Base-by-base conservation (phyloP, 2,797 vertebrate species). In the Aplochiton taeniatus region DNA sequence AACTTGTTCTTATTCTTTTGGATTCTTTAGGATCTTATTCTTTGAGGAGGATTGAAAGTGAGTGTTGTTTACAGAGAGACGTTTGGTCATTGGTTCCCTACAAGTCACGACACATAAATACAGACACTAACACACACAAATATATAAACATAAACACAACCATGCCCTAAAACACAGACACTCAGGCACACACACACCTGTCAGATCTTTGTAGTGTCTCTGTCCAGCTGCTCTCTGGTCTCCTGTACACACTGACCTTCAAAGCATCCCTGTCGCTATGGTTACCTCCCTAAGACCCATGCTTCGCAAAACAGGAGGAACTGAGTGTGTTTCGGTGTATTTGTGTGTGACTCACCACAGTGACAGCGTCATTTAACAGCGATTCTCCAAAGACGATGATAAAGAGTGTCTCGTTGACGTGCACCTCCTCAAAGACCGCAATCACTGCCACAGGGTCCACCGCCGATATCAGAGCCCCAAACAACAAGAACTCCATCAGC, bases 341-440 rank as follows among this genome's bases (percentile, higher is more conserved):
- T 42, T 56, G 56, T 55, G 14, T 19, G 7, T 48, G 53, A 90
- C 94, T 95, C 83, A 98, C 96, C 95, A 98, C 96, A 0, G 96
- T 98, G 86, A 98, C 95, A 8, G 96, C 96, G 11, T 98, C 96
- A 0, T 98, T 98, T 59, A 98, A 85, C 80, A 98, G 91, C 0
- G 96, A 98, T 84, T 98, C 96, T 65, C 96, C 96, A 0, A 98
- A 98, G 61, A 98, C 96, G 0, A 98, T 98, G 88, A 98, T 98
- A 87, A 98, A 97, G 61, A 98, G 94, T 4, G 89, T 97, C 80
- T 98, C 96, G 0, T 98, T 98, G 72, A 97, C 92, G 0, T 98
- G 96, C 49, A 98, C 96, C 75, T 98, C 96, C 80, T 98, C 96
- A 0, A 98, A 98, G 65, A 98, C 96, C 0, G 96, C 96, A 63